A percentile compares a stretch with the other conserved stretches of the same genome.
Conservation (phyloP, 2,888 invertebrate genomes). For the Biston betularia region DNA sequence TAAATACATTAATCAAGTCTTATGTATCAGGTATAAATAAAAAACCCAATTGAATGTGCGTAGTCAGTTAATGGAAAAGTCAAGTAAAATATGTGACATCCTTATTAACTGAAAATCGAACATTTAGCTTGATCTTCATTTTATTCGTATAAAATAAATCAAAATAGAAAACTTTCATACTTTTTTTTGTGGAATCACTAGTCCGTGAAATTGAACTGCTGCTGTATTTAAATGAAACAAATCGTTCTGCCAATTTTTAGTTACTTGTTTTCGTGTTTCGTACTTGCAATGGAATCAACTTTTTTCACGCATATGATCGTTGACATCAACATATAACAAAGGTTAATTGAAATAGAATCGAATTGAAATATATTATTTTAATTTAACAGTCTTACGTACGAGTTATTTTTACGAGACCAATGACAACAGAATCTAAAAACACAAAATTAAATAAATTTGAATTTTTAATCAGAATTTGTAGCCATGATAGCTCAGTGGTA, state of each 20-base stretch:
- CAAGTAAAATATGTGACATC: background rate
- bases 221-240: constrained; percentile 72
- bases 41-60: background rate
- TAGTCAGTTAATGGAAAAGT: background rate
- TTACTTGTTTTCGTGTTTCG: constrained; percentile 60
- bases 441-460: no score
- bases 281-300: constrained; percentile 43
- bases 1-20: no score
- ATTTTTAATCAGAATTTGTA: no score
- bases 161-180: constrained; percentile 49
- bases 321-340: no score
- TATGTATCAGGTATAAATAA: background rate
- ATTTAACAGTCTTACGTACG: no score
- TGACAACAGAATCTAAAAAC: no score
- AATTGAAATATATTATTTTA: no score
- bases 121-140: constrained; percentile 15
- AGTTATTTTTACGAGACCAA: no score
- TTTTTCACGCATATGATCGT: background rate
- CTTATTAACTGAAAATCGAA: constrained; percentile 3
- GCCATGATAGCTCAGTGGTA: no score
- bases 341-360: no score
- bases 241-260: constrained; percentile 57
- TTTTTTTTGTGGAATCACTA: constrained; percentile 54
- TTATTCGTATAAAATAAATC: constrained; percentile 41
- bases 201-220: constrained; percentile 67